Evolutionary conservation across 2,113 vertebrate species (phyloP).

Genomic region (Amblyornis subalaris): DNA sequence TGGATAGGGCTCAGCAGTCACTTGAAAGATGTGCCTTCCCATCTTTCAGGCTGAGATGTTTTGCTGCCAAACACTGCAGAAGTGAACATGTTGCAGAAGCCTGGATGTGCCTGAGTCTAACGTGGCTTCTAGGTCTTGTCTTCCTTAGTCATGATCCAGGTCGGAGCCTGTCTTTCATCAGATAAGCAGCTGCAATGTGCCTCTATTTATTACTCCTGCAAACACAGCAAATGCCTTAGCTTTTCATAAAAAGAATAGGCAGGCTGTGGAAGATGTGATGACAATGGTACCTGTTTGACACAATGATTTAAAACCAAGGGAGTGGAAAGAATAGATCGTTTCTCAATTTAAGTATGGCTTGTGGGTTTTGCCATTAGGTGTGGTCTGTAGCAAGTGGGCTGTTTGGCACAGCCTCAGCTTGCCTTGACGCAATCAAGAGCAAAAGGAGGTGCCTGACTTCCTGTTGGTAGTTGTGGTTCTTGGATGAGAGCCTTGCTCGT

Average conservation of each 20-base stretch:
- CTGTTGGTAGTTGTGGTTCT: background rate
- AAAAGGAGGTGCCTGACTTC: background rate
- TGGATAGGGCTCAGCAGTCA: rapidly evolving
- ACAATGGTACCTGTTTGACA: background rate
- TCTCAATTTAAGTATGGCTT: background rate
- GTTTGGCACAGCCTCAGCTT: background rate
- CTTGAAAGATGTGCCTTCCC: background rate
- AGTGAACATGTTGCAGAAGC: background rate
- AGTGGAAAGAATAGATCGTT: background rate
- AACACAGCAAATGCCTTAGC: background rate
- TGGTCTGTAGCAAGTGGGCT: background rate
- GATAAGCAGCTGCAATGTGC: background rate
- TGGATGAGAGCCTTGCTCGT: background rate
- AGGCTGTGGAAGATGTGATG: background rate
- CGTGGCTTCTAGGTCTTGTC: background rate
- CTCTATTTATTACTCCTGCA: background rate
- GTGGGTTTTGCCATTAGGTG: background rate
- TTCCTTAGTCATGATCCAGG: background rate
- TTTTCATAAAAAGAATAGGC: background rate
- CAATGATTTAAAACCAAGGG: background rate
- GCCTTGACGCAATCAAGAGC: background rate
- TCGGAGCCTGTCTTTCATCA: background rate
- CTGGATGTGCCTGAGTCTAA: background rate
- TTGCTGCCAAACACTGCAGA: background rate
- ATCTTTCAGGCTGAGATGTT: background rate